Base-by-base conservation (phyloP, 2,113 vertebrate species). In the Pipa parva region DNA sequence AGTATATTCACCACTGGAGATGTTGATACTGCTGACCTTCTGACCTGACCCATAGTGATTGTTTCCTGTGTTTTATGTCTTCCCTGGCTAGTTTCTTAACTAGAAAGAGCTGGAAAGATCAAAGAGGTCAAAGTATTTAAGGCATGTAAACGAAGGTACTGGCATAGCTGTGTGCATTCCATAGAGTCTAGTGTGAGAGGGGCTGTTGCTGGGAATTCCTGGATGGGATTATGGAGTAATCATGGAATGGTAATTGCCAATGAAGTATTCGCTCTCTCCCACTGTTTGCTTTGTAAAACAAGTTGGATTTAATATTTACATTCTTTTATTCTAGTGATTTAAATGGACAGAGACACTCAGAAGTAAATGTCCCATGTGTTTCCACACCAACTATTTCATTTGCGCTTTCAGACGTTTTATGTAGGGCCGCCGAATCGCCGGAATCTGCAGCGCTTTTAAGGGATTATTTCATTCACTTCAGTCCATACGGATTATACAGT, bases 51-150 rank as follows among this genome's bases (percentile, higher is more conserved):
- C 49, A 52, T 60, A 59, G 46, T 68, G 65, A 60, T 52, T 51
- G 65, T 36, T 68, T 68, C 65, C 65, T 60, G 51, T 59, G 56
- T 59, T 49, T 68, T 59, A 42, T 28, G 24, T 60, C 28, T 29
- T 28, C 57, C 21, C n/a, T 59, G 24, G 28, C 36, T 48, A 22
- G 12, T 52, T 68, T 60, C 56, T 29, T n/a, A 59, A 24, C 46
- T 29, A 27, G 2, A 24, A 67, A 33, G 33, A 26, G 22, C 64
- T 2, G 7, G 42, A 59, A 31, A 51, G 22, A 52, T 21, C 12
- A 22, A 6, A 68, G 45, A 68, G 65, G 65, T 68, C 65, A 68
- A 49, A 60, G 45, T 52, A 68, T 31, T 68, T 68, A 68, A 60
- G 65, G 52, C 46, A 33, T 21, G 65, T 68, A 68, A 68, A 49